A percentile compares a stretch with the other conserved stretches of the same genome.
Evolutionary conservation across 2,797 vertebrate genomes (phyloP).

Genomic region (Smutsia gigantea): DNA sequence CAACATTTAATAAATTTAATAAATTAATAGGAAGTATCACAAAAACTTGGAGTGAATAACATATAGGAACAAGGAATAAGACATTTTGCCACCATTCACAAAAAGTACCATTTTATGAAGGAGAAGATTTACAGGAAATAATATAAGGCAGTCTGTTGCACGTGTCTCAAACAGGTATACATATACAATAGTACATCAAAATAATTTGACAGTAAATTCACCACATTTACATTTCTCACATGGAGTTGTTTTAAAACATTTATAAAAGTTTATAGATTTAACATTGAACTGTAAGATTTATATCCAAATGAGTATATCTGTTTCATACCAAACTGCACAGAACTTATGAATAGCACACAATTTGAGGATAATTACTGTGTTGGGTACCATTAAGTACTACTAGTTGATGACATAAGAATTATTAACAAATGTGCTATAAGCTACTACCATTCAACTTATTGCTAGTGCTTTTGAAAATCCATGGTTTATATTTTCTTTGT

Average conservation of each 20-base stretch:
- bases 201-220: constrained; percentile 68
- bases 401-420: constrained; percentile 72
- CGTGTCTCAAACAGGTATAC: constrained; percentile 69
- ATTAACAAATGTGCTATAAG: constrained; percentile 80
- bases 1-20: constrained; percentile 90
- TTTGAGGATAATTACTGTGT: constrained; percentile 61
- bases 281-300: constrained; percentile 80
- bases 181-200: constrained; percentile 75
- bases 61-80: constrained; percentile 84
- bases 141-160: constrained; percentile 81
- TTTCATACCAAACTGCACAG: constrained; percentile 79
- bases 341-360: constrained; percentile 70
- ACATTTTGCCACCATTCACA: constrained; percentile 81
- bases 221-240: constrained; percentile 78
- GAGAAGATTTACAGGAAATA: constrained; percentile 71
- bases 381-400: constrained; percentile 61
- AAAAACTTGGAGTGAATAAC: constrained; percentile 88
- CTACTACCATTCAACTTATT: constrained; percentile 83
- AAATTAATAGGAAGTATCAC: constrained; percentile 93
- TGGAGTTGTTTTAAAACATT: constrained; percentile 80
- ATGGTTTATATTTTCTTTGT: constrained; percentile 71
- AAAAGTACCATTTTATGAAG: constrained; percentile 72
- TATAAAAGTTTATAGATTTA: constrained; percentile 85
- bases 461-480: constrained; percentile 83
- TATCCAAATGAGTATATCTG: constrained; percentile 78